Evolutionary conservation across 2,888 invertebrate species (phyloP), one percentile per base, ranked within the genome.

Genomic region (Synanthedon andrenaeformis): DNA sequence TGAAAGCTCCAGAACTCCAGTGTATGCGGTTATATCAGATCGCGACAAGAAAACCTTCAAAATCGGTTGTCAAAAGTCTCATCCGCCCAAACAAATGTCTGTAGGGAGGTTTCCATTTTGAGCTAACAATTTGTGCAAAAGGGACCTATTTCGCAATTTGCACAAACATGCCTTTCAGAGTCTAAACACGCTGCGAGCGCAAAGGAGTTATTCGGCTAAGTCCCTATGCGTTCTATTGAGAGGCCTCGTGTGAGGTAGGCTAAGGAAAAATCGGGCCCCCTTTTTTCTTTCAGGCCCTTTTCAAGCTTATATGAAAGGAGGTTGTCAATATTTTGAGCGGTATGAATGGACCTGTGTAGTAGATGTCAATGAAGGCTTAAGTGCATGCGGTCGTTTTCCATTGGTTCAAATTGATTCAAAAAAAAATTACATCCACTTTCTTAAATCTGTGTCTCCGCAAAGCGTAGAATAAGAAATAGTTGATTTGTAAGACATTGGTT

Each of bases 271-370:
- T 82, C 80, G 79, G 79, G 76, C 65, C 72, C 76, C 68, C 72
- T 70, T 76, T 82, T 82, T 78, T 77, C 76, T 77, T 71, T 72
- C 68, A 61, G 72, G 74, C 76, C 70, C 83, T 76, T 80, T 84
- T 81, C 79, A 82, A 64, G 65, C 64, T 19, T 19, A 12, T 66
- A 64, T 83, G 79, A 83, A 84, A 76, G 35, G 77, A 73, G 79
- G 81, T 74, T 81, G 84, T 85, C 84, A 85, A 85, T 85, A 84
- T 84, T 83, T 84, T 84, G 72, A 83, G 81, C 83, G 76, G 66
- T 70, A 71, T 84, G 84, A 84, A 85, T 82, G 72, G 80, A 66
- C 49, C 49, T 49, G 17, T 49, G 49, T 49, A 49, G 49, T 49
- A 68, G 79, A 76, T 79, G 79, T 78, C 82, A 80, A 80, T 78